Evolutionary conservation across 2,797 vertebrate species (phyloP).

Genomic region (Chanos chanos): DNA sequence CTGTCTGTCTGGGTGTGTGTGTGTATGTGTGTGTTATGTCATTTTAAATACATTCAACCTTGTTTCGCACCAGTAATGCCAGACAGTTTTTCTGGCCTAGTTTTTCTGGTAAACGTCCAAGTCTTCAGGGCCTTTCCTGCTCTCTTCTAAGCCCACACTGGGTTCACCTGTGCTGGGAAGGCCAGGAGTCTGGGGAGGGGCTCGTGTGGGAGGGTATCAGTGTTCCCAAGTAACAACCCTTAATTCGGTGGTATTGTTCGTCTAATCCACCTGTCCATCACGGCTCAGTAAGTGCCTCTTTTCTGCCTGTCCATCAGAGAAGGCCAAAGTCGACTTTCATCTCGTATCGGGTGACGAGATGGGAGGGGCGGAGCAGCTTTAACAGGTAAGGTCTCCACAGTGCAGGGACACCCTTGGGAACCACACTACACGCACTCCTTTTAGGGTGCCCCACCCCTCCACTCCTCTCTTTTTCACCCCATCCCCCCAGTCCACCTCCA

Average conservation of each 20-base stretch:
- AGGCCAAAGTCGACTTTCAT: conserved; percentile 61
- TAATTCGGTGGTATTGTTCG: conserved; percentile 46
- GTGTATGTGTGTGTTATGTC: no score
- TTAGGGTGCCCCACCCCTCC: no score
- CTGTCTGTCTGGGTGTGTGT: no score
- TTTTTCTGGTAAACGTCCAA: background rate
- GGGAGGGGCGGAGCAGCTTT: conserved; percentile 47
- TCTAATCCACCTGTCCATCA: conserved; percentile 47
- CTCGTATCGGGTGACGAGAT: conserved; percentile 65
- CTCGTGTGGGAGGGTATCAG: conserved; percentile 21
- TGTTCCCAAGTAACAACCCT: conserved; percentile 38
- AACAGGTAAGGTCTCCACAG: conserved; percentile 32
- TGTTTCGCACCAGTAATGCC: no score
- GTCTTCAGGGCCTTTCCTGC: no score
- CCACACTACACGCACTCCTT: no score
- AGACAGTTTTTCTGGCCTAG: no score
- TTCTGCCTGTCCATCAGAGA: conserved; percentile 34
- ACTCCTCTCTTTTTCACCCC: no score
- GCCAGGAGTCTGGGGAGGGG: conserved; percentile 2
- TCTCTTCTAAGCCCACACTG: no score
- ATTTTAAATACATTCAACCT: no score
- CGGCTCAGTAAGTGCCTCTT: conserved; percentile 38
- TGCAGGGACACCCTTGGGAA: conserved; percentile 38
- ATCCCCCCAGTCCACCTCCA: no score
- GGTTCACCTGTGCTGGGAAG: background rate